Conservation (phyloP, 2,797 vertebrate genomes). For the Cossypha heuglini region DNA sequence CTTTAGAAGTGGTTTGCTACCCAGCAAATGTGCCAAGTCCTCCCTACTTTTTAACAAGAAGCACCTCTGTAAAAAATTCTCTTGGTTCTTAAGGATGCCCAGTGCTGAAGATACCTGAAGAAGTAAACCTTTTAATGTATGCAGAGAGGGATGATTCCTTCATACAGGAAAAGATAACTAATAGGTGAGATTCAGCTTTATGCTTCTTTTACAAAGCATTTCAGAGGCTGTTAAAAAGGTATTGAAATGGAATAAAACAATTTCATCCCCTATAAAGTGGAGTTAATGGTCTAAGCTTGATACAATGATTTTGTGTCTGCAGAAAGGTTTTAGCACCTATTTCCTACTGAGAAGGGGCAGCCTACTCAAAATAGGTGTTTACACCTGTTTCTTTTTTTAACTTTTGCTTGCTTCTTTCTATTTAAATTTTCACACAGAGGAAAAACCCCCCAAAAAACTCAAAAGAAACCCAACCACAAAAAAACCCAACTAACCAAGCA, state of each 20-base stretch:
- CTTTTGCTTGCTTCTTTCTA: neutral
- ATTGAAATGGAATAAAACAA: neutral
- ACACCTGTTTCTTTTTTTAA: neutral
- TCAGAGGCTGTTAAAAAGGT: neutral
- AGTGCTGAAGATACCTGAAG: neutral
- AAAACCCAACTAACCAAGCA: neutral
- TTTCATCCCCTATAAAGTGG: neutral
- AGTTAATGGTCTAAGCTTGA: neutral
- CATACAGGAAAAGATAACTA: neutral
- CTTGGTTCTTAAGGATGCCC: neutral
- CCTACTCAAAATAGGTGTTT: neutral
- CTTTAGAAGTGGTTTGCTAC: neutral
- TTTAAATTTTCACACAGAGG: neutral
- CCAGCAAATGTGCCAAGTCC: neutral
- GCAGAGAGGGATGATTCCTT: neutral
- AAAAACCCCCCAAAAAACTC: neutral
- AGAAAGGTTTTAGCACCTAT: neutral
- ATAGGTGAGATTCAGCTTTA: neutral
- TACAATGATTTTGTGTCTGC: neutral
- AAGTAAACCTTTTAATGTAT: rapidly evolving
- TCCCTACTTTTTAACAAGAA: neutral
- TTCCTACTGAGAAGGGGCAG: neutral
- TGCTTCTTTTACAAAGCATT: neutral
- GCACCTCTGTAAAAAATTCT: neutral
- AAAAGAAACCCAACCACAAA: neutral